These are phyloP conservation scores for Coecobrya sp. DNA, from an alignment of 2,888 invertebrate genomes.

Conservation along the genomic window DNA sequence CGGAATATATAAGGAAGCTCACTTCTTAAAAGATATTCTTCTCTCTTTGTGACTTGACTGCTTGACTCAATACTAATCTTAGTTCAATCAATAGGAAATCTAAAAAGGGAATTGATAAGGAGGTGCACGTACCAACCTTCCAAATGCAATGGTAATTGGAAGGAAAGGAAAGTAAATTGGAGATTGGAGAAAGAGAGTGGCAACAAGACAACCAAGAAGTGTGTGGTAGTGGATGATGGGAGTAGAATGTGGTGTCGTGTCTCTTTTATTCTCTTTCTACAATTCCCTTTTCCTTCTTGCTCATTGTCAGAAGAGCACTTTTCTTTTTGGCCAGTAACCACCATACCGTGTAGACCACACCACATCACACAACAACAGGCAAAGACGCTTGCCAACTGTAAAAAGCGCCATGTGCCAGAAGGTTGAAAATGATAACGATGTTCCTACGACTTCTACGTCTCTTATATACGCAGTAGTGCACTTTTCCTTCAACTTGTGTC, in stretches of 20 bases:
- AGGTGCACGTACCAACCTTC: slow-evolving; percentile 13
- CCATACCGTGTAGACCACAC: neutral
- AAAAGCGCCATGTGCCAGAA: slow-evolving; percentile 24
- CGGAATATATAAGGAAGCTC: neutral
- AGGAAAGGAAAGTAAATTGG: slow-evolving; percentile 31
- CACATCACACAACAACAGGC: neutral
- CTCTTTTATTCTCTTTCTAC: neutral
- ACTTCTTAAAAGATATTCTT: neutral
- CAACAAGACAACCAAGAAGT: neutral
- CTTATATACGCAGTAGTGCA: neutral
- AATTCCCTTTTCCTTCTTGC: neutral
- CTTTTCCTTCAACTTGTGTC: too few relatives aligned
- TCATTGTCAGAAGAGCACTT: slow-evolving; percentile 9
- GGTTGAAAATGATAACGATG: slow-evolving; percentile 17
- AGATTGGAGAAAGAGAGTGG: slow-evolving; percentile 28
- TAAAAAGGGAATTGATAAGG: slow-evolving; percentile 50
- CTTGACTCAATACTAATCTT: slow-evolving; percentile 39
- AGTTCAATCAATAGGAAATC: slow-evolving; percentile 47
- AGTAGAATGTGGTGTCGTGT: slow-evolving; percentile 11
- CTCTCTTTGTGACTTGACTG: slow-evolving; percentile 21
- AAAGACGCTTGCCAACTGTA: slow-evolving; percentile 37
- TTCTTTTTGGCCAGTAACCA: neutral
- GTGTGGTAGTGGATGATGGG: neutral
- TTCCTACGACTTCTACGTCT: neutral
- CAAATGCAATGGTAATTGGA: slow-evolving; percentile 53